A percentile compares a stretch with the other conserved stretches of the same genome.
These are phyloP conservation scores for Atta texana DNA, from an alignment of 1,140 invertebrate genomes.

Conservation along the genomic window DNA sequence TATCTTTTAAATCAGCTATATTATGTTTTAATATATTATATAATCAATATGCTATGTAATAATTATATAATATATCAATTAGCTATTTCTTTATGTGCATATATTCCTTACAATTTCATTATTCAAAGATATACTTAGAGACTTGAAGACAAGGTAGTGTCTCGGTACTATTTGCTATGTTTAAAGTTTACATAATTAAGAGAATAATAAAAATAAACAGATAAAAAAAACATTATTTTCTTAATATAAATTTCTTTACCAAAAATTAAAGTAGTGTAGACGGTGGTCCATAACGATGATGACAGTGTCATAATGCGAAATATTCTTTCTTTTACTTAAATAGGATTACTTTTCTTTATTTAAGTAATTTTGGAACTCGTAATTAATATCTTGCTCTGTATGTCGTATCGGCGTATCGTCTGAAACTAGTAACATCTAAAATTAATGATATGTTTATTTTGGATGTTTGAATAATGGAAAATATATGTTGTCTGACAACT, in stretches of 20 bases:
- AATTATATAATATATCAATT: too few relatives aligned
- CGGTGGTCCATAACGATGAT: neutral
- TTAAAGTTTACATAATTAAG: neutral
- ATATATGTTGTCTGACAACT: neutral
- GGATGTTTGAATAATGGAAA: neutral
- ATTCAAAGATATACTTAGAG: neutral
- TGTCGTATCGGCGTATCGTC: neutral
- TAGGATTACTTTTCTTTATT: neutral
- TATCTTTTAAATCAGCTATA: neutral
- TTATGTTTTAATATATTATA: neutral
- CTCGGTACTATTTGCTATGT: neutral
- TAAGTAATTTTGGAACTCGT: neutral
- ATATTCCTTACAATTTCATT: neutral
- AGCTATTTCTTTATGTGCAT: neutral
- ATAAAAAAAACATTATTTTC: neutral
- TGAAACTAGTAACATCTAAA: neutral
- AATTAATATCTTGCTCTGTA: neutral
- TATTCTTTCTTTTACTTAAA: neutral
- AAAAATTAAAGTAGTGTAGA: neutral
- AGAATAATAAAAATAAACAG: neutral
- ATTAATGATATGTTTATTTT: neutral
- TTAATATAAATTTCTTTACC: conserved; percentile 2
- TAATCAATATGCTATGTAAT: too few relatives aligned
- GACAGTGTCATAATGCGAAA: neutral
- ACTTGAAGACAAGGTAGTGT: too few relatives aligned